These are phyloP conservation scores for Plectus sambesii DNA, from an alignment of 1,140 invertebrate species.

Conservation along the genomic window DNA sequence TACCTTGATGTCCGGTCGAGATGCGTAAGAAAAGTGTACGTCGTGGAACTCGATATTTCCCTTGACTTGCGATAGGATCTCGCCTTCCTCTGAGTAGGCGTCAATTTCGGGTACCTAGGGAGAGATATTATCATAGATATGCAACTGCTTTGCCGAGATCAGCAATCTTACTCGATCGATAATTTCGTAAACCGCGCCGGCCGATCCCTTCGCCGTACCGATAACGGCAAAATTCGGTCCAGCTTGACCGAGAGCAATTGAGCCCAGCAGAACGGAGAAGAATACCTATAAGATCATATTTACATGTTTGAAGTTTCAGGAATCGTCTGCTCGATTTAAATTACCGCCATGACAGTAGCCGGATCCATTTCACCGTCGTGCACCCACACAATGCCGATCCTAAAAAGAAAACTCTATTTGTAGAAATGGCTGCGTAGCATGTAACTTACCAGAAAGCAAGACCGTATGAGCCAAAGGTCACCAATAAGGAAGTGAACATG, in stretches of 20 bases:
- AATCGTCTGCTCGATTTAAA: conserved; percentile 39
- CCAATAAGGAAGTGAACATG: conserved; percentile 28
- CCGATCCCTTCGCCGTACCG: conserved; percentile 33
- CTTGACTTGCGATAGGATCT: conserved; percentile 31
- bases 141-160: background rate
- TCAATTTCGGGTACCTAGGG: conserved; percentile 49
- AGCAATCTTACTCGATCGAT: conserved; percentile 31
- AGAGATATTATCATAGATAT: too few species aligned
- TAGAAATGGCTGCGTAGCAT: too few species aligned
- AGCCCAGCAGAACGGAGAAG: conserved; percentile 42
- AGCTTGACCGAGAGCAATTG: conserved; percentile 37
- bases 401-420: background rate
- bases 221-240: conserved; percentile 31
- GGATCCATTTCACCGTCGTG: too few species aligned
- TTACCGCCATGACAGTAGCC: conserved; percentile 29
- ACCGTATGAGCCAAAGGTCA: conserved; percentile 40
- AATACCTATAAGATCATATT: conserved; percentile 46
- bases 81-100: conserved; percentile 43
- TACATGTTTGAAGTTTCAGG: too few species aligned
- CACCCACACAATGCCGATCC: too few species aligned
- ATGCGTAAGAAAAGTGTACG: conserved; percentile 50
- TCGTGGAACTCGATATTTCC: conserved; percentile 48
- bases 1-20: conserved; percentile 46
- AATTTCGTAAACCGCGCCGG: conserved; percentile 29
- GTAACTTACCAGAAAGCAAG: conserved; percentile 39